Conservation (phyloP, 2,797 vertebrate species). For the Staurois parvus region DNA sequence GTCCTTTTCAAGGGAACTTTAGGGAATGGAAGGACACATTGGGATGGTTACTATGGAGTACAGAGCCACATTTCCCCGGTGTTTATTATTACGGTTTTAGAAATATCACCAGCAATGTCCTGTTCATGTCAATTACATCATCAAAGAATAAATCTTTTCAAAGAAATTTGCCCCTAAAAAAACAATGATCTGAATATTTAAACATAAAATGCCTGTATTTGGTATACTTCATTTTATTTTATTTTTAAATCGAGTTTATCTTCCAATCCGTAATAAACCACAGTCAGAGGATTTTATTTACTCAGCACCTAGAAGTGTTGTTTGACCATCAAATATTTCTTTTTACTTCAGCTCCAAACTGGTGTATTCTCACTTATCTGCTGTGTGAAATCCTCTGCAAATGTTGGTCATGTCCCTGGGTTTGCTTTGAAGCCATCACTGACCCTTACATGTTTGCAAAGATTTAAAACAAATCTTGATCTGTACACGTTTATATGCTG, state of each 20-base stretch:
- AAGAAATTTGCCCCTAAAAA: no score
- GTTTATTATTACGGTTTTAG: neutral
- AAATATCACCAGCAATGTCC: neutral
- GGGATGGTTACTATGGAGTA: neutral
- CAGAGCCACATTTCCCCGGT: neutral
- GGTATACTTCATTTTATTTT: neutral
- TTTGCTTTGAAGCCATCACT: constrained; percentile 51
- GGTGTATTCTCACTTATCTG: constrained; percentile 50
- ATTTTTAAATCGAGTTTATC: neutral
- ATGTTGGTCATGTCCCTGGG: constrained; percentile 44
- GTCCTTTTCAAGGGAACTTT: neutral
- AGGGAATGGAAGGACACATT: neutral
- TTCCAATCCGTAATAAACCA: constrained; percentile 9
- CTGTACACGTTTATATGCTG: neutral
- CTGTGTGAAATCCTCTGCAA: constrained; percentile 52
- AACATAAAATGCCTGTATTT: neutral
- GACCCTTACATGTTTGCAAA: constrained; percentile 52
- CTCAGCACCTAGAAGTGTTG: constrained; percentile 43
- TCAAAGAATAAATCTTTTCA: no score
- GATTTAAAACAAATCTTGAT: constrained; percentile 45
- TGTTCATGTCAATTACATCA: no score
- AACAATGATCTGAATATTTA: no score
- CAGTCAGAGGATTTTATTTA: constrained; percentile 40
- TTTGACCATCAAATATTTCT: constrained; percentile 60
- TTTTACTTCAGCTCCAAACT: constrained; percentile 16